Percentiles rank a stretch among this genome's conserved stretches.
phyloP scores from a whole-genome alignment of 2,888 invertebrate species.

The Orchesellides sinensis region DNA sequence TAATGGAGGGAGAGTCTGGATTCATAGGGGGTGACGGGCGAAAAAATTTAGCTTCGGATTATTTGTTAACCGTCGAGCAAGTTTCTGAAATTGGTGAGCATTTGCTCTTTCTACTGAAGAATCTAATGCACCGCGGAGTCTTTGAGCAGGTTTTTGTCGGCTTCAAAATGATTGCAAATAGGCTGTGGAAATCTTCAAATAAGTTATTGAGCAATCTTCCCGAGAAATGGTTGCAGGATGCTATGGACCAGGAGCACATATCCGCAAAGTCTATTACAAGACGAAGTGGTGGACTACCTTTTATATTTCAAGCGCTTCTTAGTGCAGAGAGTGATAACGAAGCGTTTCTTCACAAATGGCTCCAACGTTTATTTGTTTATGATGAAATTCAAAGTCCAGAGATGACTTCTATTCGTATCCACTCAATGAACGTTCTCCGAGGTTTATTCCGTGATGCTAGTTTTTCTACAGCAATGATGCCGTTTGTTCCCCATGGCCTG shows the following conservation, averaged over 20 bases:
- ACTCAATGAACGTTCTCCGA: constrained; percentile 91
- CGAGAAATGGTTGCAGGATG: constrained; percentile 80
- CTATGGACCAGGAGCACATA: constrained; percentile 75
- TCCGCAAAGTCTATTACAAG: constrained; percentile 86
- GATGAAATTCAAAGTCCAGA: constrained; percentile 75
- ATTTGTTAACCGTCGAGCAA: constrained; percentile 78
- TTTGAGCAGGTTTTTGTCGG: constrained; percentile 97
- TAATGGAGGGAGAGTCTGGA: constrained; percentile 76
- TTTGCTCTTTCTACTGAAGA: constrained; percentile 81
- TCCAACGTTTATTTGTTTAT: constrained; percentile 63
- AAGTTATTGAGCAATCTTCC: constrained; percentile 81
- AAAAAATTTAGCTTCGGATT: constrained; percentile 75
- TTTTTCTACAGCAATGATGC: constrained; percentile 84
- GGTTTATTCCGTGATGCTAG: constrained; percentile 87
- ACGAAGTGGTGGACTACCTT: constrained; percentile 96
- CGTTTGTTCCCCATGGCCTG: constrained; percentile 84
- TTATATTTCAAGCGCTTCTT: constrained; percentile 84
- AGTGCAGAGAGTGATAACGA: constrained; percentile 67
- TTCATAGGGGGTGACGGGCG: neutral
- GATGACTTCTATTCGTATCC: constrained; percentile 80
- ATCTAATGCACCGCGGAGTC: constrained; percentile 94
- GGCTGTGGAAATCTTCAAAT: constrained; percentile 81
- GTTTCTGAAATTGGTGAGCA: constrained; percentile 82
- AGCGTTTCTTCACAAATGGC: constrained; percentile 63
- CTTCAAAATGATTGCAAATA: constrained; percentile 86